These are phyloP conservation scores for Eilema depressum DNA, from an alignment of 2,888 invertebrate species.

Conservation along the genomic window DNA sequence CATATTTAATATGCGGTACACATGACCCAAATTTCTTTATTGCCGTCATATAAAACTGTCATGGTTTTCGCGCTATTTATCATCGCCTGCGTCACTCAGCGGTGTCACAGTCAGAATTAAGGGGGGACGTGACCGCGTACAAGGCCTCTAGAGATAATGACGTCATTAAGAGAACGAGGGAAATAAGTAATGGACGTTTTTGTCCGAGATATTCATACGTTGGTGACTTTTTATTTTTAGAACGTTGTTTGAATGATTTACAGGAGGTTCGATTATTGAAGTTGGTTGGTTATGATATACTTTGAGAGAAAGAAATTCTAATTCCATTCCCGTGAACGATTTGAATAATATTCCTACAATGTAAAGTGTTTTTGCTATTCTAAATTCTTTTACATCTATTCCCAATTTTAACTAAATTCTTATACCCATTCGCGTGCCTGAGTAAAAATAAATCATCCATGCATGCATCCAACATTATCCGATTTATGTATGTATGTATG, in stretches of 20 bases:
- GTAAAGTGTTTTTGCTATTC: too few relatives aligned
- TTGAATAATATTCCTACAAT: too few relatives aligned
- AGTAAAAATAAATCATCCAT: too few relatives aligned
- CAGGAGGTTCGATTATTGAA: neutral
- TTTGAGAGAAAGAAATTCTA: too few relatives aligned
- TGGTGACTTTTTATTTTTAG: slow-evolving; percentile 24
- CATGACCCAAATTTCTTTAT: slow-evolving; percentile 46
- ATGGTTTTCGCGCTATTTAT: slow-evolving; percentile 63
- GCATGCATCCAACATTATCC: too few relatives aligned
- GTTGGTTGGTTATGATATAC: neutral
- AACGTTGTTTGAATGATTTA: neutral
- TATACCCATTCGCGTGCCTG: too few relatives aligned
- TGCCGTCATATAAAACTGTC: slow-evolving; percentile 53
- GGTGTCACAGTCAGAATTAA: slow-evolving; percentile 71
- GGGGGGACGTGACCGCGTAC: slow-evolving; percentile 71
- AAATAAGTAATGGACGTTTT: slow-evolving; percentile 77
- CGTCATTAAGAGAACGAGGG: slow-evolving; percentile 77
- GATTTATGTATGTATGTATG: too few relatives aligned
- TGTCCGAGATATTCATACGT: slow-evolving; percentile 67
- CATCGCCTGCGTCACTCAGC: slow-evolving; percentile 64
- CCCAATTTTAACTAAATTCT: too few relatives aligned
- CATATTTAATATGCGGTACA: slow-evolving; percentile 39
- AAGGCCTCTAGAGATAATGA: slow-evolving; percentile 75
- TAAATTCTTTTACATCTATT: too few relatives aligned
- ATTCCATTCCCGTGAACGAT: too few relatives aligned